Percentiles rank a stretch among this genome's conserved stretches.
Evolutionary conservation across 2,113 vertebrate genomes (phyloP).

Genomic region (Machaerirhynchus nigripectus): DNA sequence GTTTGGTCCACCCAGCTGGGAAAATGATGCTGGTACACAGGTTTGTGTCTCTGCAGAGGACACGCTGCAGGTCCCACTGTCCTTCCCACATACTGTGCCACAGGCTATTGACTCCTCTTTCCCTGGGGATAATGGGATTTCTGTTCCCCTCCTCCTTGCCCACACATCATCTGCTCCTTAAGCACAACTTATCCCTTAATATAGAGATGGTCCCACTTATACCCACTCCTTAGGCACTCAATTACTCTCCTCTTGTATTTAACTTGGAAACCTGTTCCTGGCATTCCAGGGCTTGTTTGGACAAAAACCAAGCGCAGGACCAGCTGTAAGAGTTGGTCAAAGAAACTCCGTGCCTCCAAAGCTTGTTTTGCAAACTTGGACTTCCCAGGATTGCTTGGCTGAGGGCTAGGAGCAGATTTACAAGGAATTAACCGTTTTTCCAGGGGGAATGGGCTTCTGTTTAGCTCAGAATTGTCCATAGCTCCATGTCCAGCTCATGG

Average conservation of each 20-base stretch:
- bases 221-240: not conserved
- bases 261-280: not conserved
- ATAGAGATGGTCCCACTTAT: not conserved
- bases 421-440: not conserved
- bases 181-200: not conserved
- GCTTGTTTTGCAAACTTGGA: not conserved
- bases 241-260: not conserved
- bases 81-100: not conserved
- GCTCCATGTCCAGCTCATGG: rapidly evolving
- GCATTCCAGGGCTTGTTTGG: not conserved
- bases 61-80: not conserved
- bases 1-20: not conserved
- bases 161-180: not conserved
- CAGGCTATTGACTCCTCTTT: not conserved
- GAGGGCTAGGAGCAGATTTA: not conserved
- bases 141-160: not conserved
- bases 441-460: not conserved
- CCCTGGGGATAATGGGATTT: not conserved
- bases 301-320: not conserved
- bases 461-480: not conserved
- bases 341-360: not conserved
- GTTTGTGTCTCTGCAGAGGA: not conserved
- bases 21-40: not conserved
- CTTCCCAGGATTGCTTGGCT: not conserved
- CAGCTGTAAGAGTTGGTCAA: not conserved